phyloP scores from a whole-genome alignment of 2,888 invertebrate genomes.

The Hirudinaria manillensis region DNA sequence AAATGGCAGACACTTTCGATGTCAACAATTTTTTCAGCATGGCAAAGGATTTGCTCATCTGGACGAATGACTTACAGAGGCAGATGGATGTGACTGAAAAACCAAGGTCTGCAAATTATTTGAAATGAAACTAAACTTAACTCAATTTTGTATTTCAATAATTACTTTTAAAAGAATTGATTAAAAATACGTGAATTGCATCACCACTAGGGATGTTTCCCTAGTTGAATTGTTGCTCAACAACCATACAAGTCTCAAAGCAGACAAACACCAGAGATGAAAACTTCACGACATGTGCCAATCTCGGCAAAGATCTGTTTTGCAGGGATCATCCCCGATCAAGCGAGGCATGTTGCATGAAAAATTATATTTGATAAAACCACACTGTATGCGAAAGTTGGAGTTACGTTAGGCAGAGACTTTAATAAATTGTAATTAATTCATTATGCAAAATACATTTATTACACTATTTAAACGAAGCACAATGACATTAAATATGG shows the following conservation, averaged over 20 bases:
- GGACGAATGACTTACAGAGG: slow-evolving; percentile 98
- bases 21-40: slow-evolving; percentile 85
- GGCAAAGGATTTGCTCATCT: slow-evolving; percentile 88
- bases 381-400: too few species aligned
- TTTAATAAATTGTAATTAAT: too few species aligned
- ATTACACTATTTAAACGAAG: too few species aligned
- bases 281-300: slow-evolving; percentile 89
- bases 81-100: slow-evolving; percentile 99
- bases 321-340: slow-evolving; percentile 86
- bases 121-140: too few species aligned
- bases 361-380: not conserved
- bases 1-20: slow-evolving; percentile 91
- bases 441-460: too few species aligned
- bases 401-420: too few species aligned
- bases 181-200: too few species aligned
- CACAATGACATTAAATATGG: not conserved
- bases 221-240: slow-evolving; percentile 98
- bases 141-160: too few species aligned
- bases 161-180: too few species aligned
- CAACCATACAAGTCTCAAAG: slow-evolving; percentile 96
- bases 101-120: slow-evolving; percentile 72
- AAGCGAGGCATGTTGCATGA: slow-evolving; percentile 55
- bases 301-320: slow-evolving; percentile 87
- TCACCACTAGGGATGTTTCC: slow-evolving; percentile 73
- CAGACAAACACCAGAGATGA: slow-evolving; percentile 98